A percentile compares a stretch with the other conserved stretches of the same genome.
Conservation (phyloP, 1,140 invertebrate genomes). For the Aphidius gifuensis region DNA sequence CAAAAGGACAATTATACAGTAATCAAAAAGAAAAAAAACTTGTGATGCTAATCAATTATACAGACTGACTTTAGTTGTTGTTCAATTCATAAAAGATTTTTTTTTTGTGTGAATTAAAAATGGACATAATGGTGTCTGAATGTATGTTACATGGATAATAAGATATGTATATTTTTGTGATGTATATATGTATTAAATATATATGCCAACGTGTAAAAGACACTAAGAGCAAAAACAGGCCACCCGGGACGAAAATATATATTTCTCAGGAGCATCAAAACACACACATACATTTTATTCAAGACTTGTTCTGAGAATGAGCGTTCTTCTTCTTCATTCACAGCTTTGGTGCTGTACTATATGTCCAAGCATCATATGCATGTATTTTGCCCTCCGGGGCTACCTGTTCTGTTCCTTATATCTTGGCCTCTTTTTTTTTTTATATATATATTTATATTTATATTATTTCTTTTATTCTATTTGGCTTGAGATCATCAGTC, state of each 20-base stretch:
- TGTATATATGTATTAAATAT: too few species aligned
- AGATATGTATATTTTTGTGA: too few species aligned
- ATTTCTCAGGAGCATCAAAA: slow-evolving; percentile 27
- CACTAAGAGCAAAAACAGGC: slow-evolving; percentile 19
- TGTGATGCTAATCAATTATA: too few species aligned
- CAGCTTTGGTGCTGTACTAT: slow-evolving; percentile 7
- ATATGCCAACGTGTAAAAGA: neutral
- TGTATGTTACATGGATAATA: too few species aligned
- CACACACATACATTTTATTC: slow-evolving; percentile 2
- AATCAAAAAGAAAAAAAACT: too few species aligned
- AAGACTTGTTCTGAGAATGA: slow-evolving; percentile 31
- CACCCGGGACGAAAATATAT: slow-evolving; percentile 29
- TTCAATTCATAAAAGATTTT: too few species aligned
- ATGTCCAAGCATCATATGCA: slow-evolving; percentile 2
- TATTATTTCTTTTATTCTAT: slow-evolving; percentile 5
- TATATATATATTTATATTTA: neutral
- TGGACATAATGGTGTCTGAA: too few species aligned
- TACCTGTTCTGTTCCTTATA: slow-evolving; percentile 32
- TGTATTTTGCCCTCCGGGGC: slow-evolving; percentile 27
- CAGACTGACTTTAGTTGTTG: too few species aligned
- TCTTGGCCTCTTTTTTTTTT: slow-evolving; percentile 11
- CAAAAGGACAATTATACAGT: too few species aligned
- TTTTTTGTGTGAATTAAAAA: too few species aligned
- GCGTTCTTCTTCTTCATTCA: slow-evolving; percentile 31
- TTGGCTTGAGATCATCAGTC: slow-evolving; percentile 45